Conservation (phyloP, 2,888 invertebrate species). For the Malthinus seriepunctatus region DNA sequence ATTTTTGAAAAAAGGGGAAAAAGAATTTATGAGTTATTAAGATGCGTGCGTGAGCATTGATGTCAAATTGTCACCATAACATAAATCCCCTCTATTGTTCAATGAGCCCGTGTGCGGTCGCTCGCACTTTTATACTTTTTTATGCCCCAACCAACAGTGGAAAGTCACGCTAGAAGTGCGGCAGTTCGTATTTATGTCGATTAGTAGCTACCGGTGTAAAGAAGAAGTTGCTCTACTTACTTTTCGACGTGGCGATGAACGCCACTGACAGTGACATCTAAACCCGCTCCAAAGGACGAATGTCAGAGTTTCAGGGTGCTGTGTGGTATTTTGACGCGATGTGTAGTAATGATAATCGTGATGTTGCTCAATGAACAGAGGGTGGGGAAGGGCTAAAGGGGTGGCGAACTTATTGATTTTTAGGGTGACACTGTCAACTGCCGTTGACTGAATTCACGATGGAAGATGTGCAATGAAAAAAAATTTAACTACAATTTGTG, state of each 20-base stretch:
- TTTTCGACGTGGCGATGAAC: conserved; percentile 49
- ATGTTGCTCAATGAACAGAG: conserved; percentile 53
- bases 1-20: too few species aligned
- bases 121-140: conserved; percentile 50
- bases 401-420: conserved; percentile 66
- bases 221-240: conserved; percentile 45
- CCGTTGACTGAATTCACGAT: conserved; percentile 59
- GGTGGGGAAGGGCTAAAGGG: conserved; percentile 56
- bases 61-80: conserved; percentile 40
- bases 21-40: not conserved
- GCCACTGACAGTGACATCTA: conserved; percentile 44
- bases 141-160: conserved; percentile 48
- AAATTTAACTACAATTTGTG: conserved; percentile 42
- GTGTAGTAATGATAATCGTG: conserved; percentile 49
- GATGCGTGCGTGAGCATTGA: conserved; percentile 14
- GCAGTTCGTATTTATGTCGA: conserved; percentile 41
- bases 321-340: conserved; percentile 42
- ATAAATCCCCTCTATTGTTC: conserved; percentile 47
- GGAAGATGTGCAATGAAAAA: conserved; percentile 57
- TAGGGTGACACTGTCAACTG: conserved; percentile 68
- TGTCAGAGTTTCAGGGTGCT: conserved; percentile 7
- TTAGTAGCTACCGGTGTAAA: conserved; percentile 43
- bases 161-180: conserved; percentile 46
- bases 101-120: conserved; percentile 45
- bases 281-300: conserved; percentile 29